phyloP scores from a whole-genome alignment of 37 sponge, comb jelly and placozoan genomes.

The Beroe ovata region DNA sequence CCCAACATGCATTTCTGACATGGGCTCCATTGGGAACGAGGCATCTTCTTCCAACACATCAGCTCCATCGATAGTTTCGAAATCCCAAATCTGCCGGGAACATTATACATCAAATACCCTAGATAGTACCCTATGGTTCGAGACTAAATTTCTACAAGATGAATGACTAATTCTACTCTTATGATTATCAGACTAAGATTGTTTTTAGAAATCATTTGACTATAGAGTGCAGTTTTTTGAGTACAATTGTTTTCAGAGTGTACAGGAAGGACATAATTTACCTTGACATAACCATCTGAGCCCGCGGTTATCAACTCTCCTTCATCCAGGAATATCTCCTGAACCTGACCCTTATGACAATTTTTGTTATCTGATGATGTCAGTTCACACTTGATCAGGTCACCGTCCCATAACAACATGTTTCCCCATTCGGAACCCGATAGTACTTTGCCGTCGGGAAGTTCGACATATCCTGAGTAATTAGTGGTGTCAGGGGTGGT shows the following conservation, averaged over 20 bases:
- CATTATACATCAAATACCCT: no score
- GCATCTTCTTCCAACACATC: slow-evolving; percentile 94
- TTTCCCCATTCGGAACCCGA: slow-evolving; percentile 99
- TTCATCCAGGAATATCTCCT: slow-evolving; percentile 90
- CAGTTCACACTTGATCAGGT: slow-evolving; percentile 95
- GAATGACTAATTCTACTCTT: no score
- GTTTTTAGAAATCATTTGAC: no score
- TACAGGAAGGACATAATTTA: slow-evolving; percentile 67
- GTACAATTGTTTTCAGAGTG: neutral
- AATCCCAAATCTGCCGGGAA: slow-evolving; percentile 92
- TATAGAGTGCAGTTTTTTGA: no score
- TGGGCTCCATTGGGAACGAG: slow-evolving; percentile 93
- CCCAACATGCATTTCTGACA: slow-evolving; percentile 86
- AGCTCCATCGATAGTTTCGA: slow-evolving; percentile 97
- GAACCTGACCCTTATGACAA: slow-evolving; percentile 93
- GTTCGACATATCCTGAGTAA: slow-evolving; percentile 93
- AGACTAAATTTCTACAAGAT: no score
- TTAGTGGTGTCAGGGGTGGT: no score
- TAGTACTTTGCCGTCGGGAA: slow-evolving; percentile 98
- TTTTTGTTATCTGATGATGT: slow-evolving; percentile 84
- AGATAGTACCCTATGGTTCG: no score
- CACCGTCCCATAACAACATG: slow-evolving; percentile 99
- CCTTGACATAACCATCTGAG: slow-evolving; percentile 87
- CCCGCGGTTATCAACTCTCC: slow-evolving; percentile 98
- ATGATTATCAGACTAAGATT: no score